Base-by-base conservation (phyloP, 2,888 invertebrate species). In the Aspidapion aeneum region DNA sequence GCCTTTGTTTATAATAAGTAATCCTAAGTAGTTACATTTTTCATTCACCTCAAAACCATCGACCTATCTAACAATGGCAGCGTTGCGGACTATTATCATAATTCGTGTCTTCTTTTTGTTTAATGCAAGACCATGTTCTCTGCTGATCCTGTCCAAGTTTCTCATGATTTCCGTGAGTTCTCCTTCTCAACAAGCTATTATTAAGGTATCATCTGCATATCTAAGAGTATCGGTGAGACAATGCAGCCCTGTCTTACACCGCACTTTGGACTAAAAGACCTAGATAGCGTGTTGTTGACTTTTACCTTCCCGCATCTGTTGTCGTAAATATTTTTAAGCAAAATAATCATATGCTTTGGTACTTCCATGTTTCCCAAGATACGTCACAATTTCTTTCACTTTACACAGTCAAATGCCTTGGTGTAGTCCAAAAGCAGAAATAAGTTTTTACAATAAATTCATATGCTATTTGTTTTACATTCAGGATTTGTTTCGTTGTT, bases 311-410 rank as follows among this genome's bases (percentile, higher is more conserved):
- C n/a, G n/a, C 49, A n/a, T 48, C 50, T 20, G 52, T 21, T 59
- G 16, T 51, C 22, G 59, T 52, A 49, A 2, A 59, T 49, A 51
- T 52, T 59, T 59, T 59, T 2, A 59, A 51, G 18, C 21, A 59
- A 12, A 59, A 51, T n/a, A 19, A 51, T 19, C 21, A 59, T n/a
- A 59, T 21, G 52, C n/a, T 59, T 51, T 35, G 57, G 48, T 3
- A 57, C 48, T 57, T 48, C 48, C 48, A 57, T 57, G 18, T 35
- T 9, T 57, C 35, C 18, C 17, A 57, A 48, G 57, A 57, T 48
- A 1, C 19, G 18, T 48, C 57, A 57, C 18, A 57, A n/a, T 50
- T 49, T 35, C 5, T 19, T 19, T n/a, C 52, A 52, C 17, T 52
- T 19, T 9, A 52, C 17, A 52, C 52, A 9, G 17, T 52, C 52